These are phyloP conservation scores for Patiria miniata DNA, from an alignment of 35 echinoderm and acorn worm genomes.

Conservation along the genomic window DNA sequence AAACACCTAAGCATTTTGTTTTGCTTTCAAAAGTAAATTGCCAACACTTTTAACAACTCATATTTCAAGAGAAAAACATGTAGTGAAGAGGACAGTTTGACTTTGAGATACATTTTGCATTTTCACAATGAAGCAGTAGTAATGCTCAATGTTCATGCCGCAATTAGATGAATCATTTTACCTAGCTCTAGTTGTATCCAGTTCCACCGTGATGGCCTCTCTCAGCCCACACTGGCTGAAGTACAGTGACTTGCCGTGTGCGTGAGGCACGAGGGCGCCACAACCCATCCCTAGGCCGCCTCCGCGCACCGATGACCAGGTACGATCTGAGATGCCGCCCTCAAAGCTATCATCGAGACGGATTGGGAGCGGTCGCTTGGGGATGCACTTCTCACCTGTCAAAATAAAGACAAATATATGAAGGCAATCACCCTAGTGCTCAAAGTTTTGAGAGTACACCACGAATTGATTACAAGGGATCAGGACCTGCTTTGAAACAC, in stretches of 20 bases:
- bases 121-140: too few species aligned
- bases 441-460: too few species aligned
- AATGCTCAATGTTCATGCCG: too few species aligned
- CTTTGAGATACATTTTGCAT: too few species aligned
- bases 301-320: constrained; percentile 69
- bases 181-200: constrained; percentile 72
- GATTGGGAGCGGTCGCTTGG: constrained; percentile 35
- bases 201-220: constrained; percentile 82
- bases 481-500: too few species aligned
- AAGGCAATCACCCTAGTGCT: too few species aligned
- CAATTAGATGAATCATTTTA: constrained; percentile 27
- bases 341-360: constrained; percentile 80
- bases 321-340: constrained; percentile 27
- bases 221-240: constrained; percentile 87
- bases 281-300: constrained; percentile 77
- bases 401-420: background rate
- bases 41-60: too few species aligned
- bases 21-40: too few species aligned
- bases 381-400: constrained; percentile 60
- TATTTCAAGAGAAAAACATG: too few species aligned
- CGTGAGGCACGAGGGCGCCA: constrained; percentile 78
- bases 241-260: constrained; percentile 86
- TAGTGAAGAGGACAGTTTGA: too few species aligned
- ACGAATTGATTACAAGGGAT: too few species aligned
- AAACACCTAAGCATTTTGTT: too few species aligned